phyloP scores from a whole-genome alignment of 1,140 invertebrate species.

The Steinernema feltiae region DNA sequence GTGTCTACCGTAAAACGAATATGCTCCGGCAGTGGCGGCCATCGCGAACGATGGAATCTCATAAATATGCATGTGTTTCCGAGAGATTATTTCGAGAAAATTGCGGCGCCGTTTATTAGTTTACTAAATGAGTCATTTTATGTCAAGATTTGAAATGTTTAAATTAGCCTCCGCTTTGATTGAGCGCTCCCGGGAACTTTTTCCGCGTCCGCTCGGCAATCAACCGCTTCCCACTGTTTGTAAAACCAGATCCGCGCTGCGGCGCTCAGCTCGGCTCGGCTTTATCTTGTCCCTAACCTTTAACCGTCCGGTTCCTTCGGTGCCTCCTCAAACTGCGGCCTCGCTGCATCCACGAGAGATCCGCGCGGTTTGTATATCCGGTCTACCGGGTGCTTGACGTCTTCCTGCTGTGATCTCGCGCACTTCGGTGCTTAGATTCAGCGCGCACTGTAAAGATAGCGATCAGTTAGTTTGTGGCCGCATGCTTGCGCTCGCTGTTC shows the following conservation, averaged over 20 bases:
- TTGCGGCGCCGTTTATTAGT: neutral
- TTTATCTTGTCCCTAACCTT: neutral
- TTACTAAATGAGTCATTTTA: neutral
- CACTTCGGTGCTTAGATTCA: neutral
- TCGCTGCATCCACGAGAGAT: neutral
- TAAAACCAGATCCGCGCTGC: neutral
- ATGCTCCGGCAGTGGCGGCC: too few relatives aligned
- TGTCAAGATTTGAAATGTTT: slow-evolving; percentile 1
- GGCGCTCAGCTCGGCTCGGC: too few relatives aligned
- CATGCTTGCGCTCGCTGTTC: neutral
- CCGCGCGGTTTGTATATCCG: neutral
- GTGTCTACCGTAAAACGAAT: too few relatives aligned
- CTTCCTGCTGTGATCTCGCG: neutral
- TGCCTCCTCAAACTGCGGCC: neutral
- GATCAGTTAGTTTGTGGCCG: neutral
- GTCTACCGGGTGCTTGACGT: neutral
- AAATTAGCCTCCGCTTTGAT: neutral
- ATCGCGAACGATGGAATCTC: neutral
- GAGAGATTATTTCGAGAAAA: neutral
- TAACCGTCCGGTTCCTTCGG: neutral
- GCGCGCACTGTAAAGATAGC: slow-evolving; percentile 10
- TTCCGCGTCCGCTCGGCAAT: neutral
- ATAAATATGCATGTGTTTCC: neutral
- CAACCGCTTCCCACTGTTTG: neutral
- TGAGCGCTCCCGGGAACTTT: neutral